These are phyloP conservation scores for Eremobia ochroleuca DNA, from an alignment of 2,888 invertebrate genomes.

Conservation along the genomic window DNA sequence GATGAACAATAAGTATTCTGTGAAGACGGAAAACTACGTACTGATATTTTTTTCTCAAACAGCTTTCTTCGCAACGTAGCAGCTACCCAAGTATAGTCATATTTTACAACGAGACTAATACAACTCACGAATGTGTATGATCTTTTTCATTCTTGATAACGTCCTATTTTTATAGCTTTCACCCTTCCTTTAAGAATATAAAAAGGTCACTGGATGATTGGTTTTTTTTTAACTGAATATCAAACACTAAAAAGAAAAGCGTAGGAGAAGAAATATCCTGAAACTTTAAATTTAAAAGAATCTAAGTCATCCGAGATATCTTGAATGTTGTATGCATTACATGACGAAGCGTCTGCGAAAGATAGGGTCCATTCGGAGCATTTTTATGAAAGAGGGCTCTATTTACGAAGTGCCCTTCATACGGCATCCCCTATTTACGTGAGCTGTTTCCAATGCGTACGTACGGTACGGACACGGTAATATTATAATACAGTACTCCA, in stretches of 20 bases:
- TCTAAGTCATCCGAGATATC: background rate
- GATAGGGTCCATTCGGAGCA: conserved; percentile 46
- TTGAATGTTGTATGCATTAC: conserved; percentile 35
- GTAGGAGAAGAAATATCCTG: background rate
- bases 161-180: background rate
- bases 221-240: background rate
- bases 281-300: background rate
- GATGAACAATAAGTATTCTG: background rate
- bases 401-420: conserved; percentile 55
- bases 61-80: too few species aligned
- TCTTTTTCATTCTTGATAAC: background rate
- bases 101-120: background rate
- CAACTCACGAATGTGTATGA: too few species aligned
- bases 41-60: background rate
- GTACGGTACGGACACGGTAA: conserved; percentile 41
- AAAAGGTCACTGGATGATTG: background rate
- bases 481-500: too few species aligned
- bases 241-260: background rate
- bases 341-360: conserved; percentile 42
- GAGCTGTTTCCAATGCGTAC: conserved; percentile 59
- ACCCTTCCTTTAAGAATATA: background rate
- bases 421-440: conserved; percentile 53
- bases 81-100: background rate
- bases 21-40: background rate
- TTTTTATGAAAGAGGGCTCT: conserved; percentile 61